Evolutionary conservation across 2,888 invertebrate species (phyloP), one percentile per base, ranked within the genome.

Genomic region (Allacma fusca): DNA sequence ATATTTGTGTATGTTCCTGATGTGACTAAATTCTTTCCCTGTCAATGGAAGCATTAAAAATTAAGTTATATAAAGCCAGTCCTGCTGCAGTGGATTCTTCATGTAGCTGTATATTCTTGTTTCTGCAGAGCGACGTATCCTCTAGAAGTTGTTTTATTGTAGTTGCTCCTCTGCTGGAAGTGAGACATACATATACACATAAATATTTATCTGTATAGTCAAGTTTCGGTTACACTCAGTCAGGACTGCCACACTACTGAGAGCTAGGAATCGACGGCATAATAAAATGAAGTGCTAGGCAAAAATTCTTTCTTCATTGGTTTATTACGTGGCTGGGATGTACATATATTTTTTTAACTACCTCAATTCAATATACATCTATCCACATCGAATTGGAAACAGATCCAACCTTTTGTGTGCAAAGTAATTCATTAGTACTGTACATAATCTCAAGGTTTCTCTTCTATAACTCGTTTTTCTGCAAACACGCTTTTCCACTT

Each of bases 371-470:
- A 5, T 40, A 40, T 5, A 40, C 40, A 40, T 9, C 40, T 40
- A 40, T n/a, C n/a, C n/a, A 50, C 16, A 50, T 13, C 2, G n/a
- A 19, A 5, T 50, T 50, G 50, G 16, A 50, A 19, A 50, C n/a
- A 50, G n/a, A 50, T 50, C 16, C 50, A 50, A 50, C 50, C 50
- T 50, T 50, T 43, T 43, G 19, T 67, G 34, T 34, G 21, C 34
- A 50, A 50, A 50, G 7, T 50, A 5, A 50, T 50, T n/a, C 19
- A 13, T 50, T 50, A 50, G 7, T n/a, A 50, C 9, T 50, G 50
- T 70, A 69, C 50, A 70, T 70, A 70, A 43, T 16, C 44, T 70
- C 70, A 70, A 70, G 70, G 70, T 70, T 70, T 70, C 70, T 70
- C 69, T 69, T 69, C 69, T n/a, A 34, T 43, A 70, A 70, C 70